Evolutionary conservation across 1,140 invertebrate genomes (phyloP).

Genomic region (Stenopsyche tienmushanensis): DNA sequence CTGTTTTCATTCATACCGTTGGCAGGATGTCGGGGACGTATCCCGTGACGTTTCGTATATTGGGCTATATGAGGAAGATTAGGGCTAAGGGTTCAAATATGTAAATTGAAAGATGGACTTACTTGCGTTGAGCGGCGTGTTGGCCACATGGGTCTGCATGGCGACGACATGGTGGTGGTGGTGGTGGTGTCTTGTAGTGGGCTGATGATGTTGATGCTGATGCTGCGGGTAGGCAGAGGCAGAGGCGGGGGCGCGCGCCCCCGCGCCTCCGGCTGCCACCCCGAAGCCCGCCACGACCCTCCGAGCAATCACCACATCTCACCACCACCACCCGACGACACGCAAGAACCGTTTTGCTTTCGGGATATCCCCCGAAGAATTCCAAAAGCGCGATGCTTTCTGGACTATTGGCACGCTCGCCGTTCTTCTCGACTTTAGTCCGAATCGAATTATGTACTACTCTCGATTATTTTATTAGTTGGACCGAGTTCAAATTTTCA

Average conservation of each 20-base stretch:
- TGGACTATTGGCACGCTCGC: too few species aligned
- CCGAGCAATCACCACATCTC: slow-evolving; percentile 5
- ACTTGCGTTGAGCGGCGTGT: slow-evolving; percentile 54
- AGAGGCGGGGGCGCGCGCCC: slow-evolving; percentile 46
- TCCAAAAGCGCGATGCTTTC: too few species aligned
- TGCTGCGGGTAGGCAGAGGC: slow-evolving; percentile 46
- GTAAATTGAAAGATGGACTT: slow-evolving; percentile 44
- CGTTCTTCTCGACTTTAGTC: too few species aligned
- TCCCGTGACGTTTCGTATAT: too few species aligned
- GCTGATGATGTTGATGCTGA: slow-evolving; percentile 36
- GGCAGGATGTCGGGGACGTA: too few species aligned
- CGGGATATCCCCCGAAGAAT: too few species aligned
- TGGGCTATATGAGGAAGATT: too few species aligned
- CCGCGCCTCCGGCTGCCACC: slow-evolving; percentile 34
- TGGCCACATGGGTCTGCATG: slow-evolving; percentile 51
- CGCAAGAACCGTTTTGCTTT: not conserved
- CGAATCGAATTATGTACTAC: too few species aligned
- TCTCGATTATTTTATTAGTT: too few species aligned
- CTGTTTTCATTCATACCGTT: too few species aligned
- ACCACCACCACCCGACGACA: slow-evolving; percentile 12
- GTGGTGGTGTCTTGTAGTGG: slow-evolving; percentile 20
- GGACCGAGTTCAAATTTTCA: too few species aligned
- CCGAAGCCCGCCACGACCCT: slow-evolving; percentile 30
- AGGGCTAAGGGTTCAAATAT: too few species aligned
- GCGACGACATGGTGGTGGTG: slow-evolving; percentile 44